Conservation (phyloP, 1,140 invertebrate species). For the Rhagoletis pomonella region DNA sequence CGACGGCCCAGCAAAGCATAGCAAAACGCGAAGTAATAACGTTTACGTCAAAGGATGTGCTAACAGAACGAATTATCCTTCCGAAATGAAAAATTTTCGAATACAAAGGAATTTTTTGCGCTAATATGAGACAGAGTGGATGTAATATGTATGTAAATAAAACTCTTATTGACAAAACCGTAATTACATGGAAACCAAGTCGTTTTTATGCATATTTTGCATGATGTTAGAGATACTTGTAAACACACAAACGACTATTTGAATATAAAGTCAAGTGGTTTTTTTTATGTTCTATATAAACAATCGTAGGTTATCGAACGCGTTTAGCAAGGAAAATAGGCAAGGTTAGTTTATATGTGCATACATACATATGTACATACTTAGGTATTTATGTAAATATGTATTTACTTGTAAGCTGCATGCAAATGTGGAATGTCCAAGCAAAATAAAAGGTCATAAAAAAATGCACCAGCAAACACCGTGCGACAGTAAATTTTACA, state of each 20-base stretch:
- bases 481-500: too few species aligned
- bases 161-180: constrained; percentile 48
- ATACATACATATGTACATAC: background rate
- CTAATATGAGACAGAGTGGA: background rate
- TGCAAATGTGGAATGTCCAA: too few species aligned
- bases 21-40: background rate
- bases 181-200: constrained; percentile 32
- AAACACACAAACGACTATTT: too few species aligned
- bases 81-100: background rate
- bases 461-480: too few species aligned
- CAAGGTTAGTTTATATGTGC: too few species aligned
- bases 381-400: too few species aligned
- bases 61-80: background rate
- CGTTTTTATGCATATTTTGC: background rate
- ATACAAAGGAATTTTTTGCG: constrained; percentile 14
- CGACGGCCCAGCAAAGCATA: constrained; percentile 71
- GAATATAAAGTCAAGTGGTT: too few species aligned
- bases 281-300: too few species aligned
- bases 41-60: background rate
- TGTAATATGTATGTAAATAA: background rate
- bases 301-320: too few species aligned
- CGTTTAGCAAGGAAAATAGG: too few species aligned
- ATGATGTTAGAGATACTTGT: background rate
- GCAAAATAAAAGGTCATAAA: too few species aligned
- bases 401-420: too few species aligned